Base-by-base conservation (phyloP, 2,113 vertebrate genomes). In the Toxotes jaculatrix region DNA sequence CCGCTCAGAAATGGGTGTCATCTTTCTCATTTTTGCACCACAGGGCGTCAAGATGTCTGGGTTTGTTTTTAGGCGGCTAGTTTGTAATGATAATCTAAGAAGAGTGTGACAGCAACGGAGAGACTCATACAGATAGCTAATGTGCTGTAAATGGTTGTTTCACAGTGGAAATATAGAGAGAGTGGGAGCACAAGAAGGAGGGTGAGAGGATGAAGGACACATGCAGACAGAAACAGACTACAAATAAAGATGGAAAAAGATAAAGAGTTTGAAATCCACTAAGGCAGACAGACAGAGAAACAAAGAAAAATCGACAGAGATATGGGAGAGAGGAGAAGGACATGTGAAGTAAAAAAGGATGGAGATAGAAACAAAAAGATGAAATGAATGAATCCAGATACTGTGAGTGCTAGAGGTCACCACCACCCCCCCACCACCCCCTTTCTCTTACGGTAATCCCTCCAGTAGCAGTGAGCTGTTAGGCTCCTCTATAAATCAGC, bases 401-500 rank as follows among this genome's bases (percentile, higher is more conserved):
- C 45, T 67, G 55, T 16, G 57, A 86, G 78, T 82, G 16, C 51
- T 31, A 9, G 56, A 66, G 87, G 87, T 92, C 81, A 83, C 19
- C 65, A 47, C n/a, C 53, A 11, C 36, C 16, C 36, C 61, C 53
- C 53, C 27, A 27, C 27, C 27, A 27, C 27, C 56, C 76, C 57
- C 31, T 75, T 69, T 84, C 86, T 77, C 80, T 89, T 60, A 79
- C 74, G 43, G 69, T 89, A 91, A 83, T 92, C 83, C 89, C 80
- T 72, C 77, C 84, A 79, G 90, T 91, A 91, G 90, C 91, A 90
- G 82, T 57, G 83, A 83, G 88, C 87, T 91, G 89, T 87, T 85
- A 88, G 88, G 78, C 88, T 89, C 75, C 85, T 84, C 85, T 86
- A 92, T 93, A 93, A 94, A 93, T 94, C 93, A 94, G 71, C 59